phyloP scores from a whole-genome alignment of 2,888 invertebrate species.

The Trachelus iudaicus region DNA sequence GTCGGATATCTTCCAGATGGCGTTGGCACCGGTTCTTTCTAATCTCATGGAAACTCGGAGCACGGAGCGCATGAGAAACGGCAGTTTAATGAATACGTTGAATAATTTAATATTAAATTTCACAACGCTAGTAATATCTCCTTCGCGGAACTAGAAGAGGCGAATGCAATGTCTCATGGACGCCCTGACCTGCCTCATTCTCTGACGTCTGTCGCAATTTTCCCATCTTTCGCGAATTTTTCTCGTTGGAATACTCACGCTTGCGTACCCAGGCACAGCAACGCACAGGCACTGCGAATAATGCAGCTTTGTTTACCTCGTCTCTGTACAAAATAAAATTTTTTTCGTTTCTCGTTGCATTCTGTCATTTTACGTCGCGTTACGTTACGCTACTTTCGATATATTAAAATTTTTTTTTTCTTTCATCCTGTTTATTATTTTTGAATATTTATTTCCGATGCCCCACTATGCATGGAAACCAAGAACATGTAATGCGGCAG shows the following conservation, averaged over 20 bases:
- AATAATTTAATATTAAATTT: constrained; percentile 33
- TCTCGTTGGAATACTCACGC: not conserved
- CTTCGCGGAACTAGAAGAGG: not conserved
- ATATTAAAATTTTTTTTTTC: not conserved
- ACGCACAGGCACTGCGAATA: not conserved
- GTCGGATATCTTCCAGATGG: not conserved
- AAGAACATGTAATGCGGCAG: not conserved
- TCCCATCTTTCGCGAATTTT: not conserved
- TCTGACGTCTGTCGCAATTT: not conserved
- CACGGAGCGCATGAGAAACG: constrained; percentile 12
- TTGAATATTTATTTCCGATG: too few relatives aligned
- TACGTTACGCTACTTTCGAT: not conserved
- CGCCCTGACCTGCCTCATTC: not conserved
- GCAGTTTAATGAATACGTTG: constrained; percentile 30
- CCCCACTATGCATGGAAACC: not conserved
- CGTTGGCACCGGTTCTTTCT: not conserved
- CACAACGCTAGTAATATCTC: constrained; percentile 6
- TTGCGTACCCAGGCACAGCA: not conserved
- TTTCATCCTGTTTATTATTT: too few relatives aligned
- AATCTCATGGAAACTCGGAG: constrained; percentile 3
- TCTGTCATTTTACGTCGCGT: not conserved
- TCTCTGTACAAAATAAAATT: not conserved
- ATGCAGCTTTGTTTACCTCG: not conserved
- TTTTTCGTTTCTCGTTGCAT: not conserved
- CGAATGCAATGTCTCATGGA: not conserved